These are phyloP conservation scores for Coremacera marginata DNA, from an alignment of 2,888 invertebrate genomes.

Conservation along the genomic window DNA sequence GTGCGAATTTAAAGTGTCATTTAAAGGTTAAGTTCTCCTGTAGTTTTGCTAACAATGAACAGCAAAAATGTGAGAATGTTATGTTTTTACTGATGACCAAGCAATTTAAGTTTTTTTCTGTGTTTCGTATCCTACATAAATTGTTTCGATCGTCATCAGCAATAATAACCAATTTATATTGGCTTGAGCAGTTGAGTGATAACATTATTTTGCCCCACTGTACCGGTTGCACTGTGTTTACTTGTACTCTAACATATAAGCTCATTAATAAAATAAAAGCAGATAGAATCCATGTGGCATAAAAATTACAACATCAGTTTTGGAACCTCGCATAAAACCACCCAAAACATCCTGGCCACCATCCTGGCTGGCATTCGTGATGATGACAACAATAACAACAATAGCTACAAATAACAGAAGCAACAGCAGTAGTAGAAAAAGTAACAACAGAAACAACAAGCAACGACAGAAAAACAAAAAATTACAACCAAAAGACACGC, in stretches of 20 bases:
- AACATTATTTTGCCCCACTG: not conserved
- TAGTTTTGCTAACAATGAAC: too few species aligned
- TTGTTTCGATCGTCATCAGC: too few species aligned
- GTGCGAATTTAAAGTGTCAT: too few species aligned
- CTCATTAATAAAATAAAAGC: conserved; percentile 34
- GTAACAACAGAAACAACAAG: not conserved
- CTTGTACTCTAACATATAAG: conserved; percentile 25
- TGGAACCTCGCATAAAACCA: not conserved
- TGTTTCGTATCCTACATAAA: too few species aligned
- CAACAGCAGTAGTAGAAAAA: not conserved
- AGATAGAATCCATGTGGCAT: not conserved
- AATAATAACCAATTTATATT: too few species aligned
- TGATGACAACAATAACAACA: conserved; percentile 12
- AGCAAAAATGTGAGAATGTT: too few species aligned
- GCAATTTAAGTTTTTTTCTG: not conserved
- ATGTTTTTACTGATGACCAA: not conserved
- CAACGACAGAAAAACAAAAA: conserved; percentile 20
- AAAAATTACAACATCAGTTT: conserved; percentile 9
- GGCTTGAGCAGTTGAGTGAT: too few species aligned
- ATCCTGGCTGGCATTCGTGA: not conserved
- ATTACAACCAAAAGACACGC: conserved; percentile 43
- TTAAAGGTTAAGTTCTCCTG: too few species aligned
- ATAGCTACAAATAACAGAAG: not conserved
- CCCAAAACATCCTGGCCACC: not conserved
- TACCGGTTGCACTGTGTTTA: not conserved